Conservation (phyloP, 2,888 invertebrate genomes). For the Platerodrilus igneus region DNA sequence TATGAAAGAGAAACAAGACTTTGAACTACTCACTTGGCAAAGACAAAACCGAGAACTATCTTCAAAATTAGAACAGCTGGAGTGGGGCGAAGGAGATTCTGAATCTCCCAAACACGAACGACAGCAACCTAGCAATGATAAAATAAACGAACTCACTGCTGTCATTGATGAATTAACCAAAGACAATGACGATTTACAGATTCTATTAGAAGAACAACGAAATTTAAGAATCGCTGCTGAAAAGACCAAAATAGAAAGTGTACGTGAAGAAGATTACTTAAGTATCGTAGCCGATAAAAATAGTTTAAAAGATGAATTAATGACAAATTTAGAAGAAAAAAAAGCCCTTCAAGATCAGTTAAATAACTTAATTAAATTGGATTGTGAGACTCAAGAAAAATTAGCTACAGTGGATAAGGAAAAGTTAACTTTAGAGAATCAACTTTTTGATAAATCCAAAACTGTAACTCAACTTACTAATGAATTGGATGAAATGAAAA, state of each 20-base stretch:
- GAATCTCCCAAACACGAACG: slow-evolving; percentile 15
- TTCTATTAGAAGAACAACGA: slow-evolving; percentile 53
- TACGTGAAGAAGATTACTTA: slow-evolving; percentile 32
- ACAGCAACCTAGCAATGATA: slow-evolving; percentile 24
- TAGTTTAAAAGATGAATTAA: slow-evolving; percentile 29
- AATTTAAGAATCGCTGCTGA: slow-evolving; percentile 39
- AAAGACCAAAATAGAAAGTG: slow-evolving; percentile 33
- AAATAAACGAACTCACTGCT: slow-evolving; percentile 52
- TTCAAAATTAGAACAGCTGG: slow-evolving; percentile 58
- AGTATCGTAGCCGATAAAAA: slow-evolving; percentile 27
- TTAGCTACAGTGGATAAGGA: slow-evolving; percentile 12
- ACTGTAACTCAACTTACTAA: slow-evolving; percentile 20
- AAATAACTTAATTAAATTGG: slow-evolving; percentile 9
- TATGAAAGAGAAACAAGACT: slow-evolving; percentile 76
- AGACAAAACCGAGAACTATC: slow-evolving; percentile 66
- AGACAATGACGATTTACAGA: slow-evolving; percentile 59
- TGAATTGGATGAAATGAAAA: slow-evolving; percentile 16
- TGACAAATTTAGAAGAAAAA: slow-evolving; percentile 8
- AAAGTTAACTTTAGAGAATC: slow-evolving; percentile 13
- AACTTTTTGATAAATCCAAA: slow-evolving; percentile 21
- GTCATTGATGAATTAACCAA: slow-evolving; percentile 56
- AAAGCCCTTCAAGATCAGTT: slow-evolving; percentile 16
- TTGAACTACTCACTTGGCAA: slow-evolving; percentile 68
- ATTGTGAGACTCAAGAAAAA: slow-evolving; percentile 6
- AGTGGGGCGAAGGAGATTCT: slow-evolving; percentile 48